These are phyloP conservation scores for Octodon degus DNA, from an alignment of 2,113 vertebrate genomes.

Conservation along the genomic window DNA sequence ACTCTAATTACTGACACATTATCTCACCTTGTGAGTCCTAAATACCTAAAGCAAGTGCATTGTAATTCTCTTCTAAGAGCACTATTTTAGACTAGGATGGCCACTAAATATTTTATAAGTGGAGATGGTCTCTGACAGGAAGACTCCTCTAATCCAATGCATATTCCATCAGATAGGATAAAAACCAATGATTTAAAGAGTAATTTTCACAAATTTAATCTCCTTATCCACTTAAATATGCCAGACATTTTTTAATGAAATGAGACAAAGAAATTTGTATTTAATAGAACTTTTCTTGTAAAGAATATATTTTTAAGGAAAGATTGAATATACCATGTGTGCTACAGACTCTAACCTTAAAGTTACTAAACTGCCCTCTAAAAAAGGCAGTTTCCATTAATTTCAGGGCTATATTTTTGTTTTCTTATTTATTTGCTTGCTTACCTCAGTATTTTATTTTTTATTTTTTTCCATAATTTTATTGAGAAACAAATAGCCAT, in stretches of 20 bases:
- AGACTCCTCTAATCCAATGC: not conserved
- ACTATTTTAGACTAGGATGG: conserved; percentile 46
- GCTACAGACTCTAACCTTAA: not conserved
- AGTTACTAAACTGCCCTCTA: not conserved
- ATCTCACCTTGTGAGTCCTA: conserved; percentile 61
- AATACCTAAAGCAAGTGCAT: conserved; percentile 62
- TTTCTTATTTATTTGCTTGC: not conserved
- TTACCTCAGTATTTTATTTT: not conserved
- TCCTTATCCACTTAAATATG: not conserved
- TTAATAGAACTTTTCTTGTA: not conserved
- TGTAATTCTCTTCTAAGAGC: conserved; percentile 44
- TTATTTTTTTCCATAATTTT: no score
- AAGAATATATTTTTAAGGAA: conserved; percentile 19
- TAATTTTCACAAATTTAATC: not conserved
- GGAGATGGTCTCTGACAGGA: not conserved
- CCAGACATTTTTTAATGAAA: not conserved
- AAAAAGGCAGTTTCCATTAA: not conserved
- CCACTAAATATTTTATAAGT: conserved; percentile 58
- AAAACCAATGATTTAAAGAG: conserved; percentile 9
- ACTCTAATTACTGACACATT: conserved; percentile 63
- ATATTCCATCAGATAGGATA: not conserved
- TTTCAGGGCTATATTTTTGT: not conserved
- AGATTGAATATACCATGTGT: not conserved
- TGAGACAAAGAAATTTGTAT: not conserved
- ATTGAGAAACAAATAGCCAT: no score